Evolutionary conservation across 2,888 invertebrate species (phyloP).

Genomic region (Timema cristinae): DNA sequence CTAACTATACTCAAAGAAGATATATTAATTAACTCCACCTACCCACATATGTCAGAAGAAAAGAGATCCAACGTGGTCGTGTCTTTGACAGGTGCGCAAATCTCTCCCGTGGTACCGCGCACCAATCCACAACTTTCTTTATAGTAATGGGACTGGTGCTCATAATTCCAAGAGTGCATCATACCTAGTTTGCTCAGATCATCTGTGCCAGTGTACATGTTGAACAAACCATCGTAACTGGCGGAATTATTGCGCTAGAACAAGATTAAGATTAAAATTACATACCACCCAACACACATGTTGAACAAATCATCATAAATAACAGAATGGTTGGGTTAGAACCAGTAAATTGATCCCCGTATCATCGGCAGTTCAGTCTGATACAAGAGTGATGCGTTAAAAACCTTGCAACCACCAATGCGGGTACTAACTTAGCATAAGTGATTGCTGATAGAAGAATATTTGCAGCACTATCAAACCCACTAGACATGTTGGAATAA

Average conservation of each 20-base stretch:
- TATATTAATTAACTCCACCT: conserved; percentile 39
- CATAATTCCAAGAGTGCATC: conserved; percentile 66
- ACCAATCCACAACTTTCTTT: conserved; percentile 59
- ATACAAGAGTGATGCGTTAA: too few species aligned
- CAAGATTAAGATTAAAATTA: conserved; percentile 21
- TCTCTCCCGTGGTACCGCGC: conserved; percentile 72
- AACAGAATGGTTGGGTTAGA: neutral
- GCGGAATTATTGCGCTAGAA: conserved; percentile 68
- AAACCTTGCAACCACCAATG: neutral
- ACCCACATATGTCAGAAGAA: conserved; percentile 76
- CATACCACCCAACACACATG: conserved; percentile 16
- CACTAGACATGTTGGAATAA: neutral
- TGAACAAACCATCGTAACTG: conserved; percentile 71
- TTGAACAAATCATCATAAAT: neutral
- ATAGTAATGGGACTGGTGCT: conserved; percentile 54
- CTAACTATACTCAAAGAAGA: too few species aligned
- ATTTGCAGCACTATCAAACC: too few species aligned
- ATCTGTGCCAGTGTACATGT: conserved; percentile 67
- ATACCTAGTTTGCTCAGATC: conserved; percentile 65
- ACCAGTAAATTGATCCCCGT: neutral
- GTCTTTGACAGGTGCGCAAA: conserved; percentile 61
- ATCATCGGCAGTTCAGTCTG: too few species aligned
- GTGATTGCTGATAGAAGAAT: too few species aligned
- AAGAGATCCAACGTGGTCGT: conserved; percentile 61
- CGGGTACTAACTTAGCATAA: neutral